phyloP scores from a whole-genome alignment of 92 coral and sea anemone genomes.

The Porites rus region DNA sequence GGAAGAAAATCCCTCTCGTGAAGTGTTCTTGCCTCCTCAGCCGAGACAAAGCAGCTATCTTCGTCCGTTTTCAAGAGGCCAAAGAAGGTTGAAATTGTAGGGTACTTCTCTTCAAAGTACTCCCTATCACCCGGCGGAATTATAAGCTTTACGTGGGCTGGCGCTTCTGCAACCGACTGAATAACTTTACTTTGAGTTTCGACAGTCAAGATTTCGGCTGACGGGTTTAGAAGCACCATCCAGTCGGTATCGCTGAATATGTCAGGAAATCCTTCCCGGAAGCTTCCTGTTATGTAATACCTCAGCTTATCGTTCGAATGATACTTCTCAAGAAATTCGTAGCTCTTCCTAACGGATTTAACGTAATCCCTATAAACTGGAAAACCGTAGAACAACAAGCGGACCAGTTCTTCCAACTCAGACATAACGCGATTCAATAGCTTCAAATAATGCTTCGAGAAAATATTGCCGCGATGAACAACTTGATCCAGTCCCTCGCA shows the following conservation, averaged over 20 bases:
- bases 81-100: conserved; percentile 18
- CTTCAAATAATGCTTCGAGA: too few species aligned
- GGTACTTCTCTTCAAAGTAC: conserved; percentile 9
- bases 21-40: conserved; percentile 26
- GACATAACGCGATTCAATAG: conserved; percentile 2
- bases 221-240: conserved; percentile 1
- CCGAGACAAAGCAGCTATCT: conserved; percentile 15
- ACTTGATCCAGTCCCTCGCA: too few species aligned
- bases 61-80: conserved; percentile 23
- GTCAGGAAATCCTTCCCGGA: conserved; percentile 30
- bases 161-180: conserved; percentile 21
- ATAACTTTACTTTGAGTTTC: conserved; percentile 18
- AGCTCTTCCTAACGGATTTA: neutral
- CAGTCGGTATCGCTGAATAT: conserved; percentile 9
- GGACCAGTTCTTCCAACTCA: conserved; percentile 2
- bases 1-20: conserved; percentile 39
- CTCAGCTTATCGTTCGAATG: conserved; percentile 6
- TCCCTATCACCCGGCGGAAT: conserved; percentile 17
- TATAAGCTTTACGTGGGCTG: conserved; percentile 40
- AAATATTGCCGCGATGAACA: too few species aligned
- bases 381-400: conserved; percentile 11
- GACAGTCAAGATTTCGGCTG: conserved; percentile 3
- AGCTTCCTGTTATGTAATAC: conserved; percentile 20
- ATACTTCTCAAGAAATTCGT: conserved; percentile 14
- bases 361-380: conserved; percentile 28